These are phyloP conservation scores for Drosophila prolongata DNA, from an alignment of 2,888 invertebrate genomes.

Conservation along the genomic window DNA sequence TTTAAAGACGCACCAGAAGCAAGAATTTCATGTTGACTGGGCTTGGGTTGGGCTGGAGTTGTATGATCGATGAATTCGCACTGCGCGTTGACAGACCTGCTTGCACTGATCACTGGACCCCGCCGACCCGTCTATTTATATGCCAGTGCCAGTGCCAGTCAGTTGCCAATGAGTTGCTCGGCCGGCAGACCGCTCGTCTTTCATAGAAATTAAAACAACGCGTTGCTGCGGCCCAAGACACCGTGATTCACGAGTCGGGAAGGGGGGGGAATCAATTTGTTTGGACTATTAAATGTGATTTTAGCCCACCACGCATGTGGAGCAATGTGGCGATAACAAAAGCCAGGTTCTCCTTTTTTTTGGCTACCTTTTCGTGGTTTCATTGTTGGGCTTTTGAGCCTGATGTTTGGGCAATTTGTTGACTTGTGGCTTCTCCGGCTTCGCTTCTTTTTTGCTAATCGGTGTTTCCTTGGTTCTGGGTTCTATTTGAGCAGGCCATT, in stretches of 20 bases:
- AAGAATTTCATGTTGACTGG: slow-evolving; percentile 77
- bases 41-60: slow-evolving; percentile 24
- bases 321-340: slow-evolving; percentile 51
- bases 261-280: slow-evolving; percentile 60
- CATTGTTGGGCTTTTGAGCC: slow-evolving; percentile 48
- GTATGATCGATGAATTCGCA: slow-evolving; percentile 57
- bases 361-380: slow-evolving; percentile 27
- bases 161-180: slow-evolving; percentile 20
- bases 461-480: slow-evolving; percentile 41
- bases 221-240: slow-evolving; percentile 1
- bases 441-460: slow-evolving; percentile 42
- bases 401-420: slow-evolving; percentile 42
- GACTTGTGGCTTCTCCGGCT: slow-evolving; percentile 34
- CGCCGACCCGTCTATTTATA: slow-evolving; percentile 71
- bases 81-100: slow-evolving; percentile 59
- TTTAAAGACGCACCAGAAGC: slow-evolving; percentile 70
- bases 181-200: slow-evolving; percentile 51
- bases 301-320: slow-evolving; percentile 66
- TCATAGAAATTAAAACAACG: slow-evolving; percentile 68
- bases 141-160: slow-evolving; percentile 34
- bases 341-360: slow-evolving; percentile 30
- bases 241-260: slow-evolving; percentile 15
- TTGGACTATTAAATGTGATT: slow-evolving; percentile 78
- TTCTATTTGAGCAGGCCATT: slow-evolving; percentile 66
- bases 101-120: slow-evolving; percentile 75